These are phyloP conservation scores for Hecatera dysodea DNA, from an alignment of 2,888 invertebrate species.

Conservation along the genomic window DNA sequence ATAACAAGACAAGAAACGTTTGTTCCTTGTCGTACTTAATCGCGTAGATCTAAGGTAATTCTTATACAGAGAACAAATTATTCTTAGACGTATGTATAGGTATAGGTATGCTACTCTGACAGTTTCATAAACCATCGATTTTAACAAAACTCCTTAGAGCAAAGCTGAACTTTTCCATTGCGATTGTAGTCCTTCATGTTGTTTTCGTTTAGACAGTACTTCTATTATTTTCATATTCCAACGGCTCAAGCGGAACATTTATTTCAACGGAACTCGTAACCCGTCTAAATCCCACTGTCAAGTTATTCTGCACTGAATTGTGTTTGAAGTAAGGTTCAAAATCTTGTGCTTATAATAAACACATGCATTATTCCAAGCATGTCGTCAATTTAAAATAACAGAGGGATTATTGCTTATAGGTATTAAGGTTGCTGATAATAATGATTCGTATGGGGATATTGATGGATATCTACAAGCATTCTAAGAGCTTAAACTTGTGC, in stretches of 20 bases:
- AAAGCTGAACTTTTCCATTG: slow-evolving; percentile 10
- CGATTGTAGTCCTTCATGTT: slow-evolving; percentile 13
- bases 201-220: slow-evolving; percentile 45
- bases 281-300: slow-evolving; percentile 17
- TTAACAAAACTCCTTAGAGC: slow-evolving; percentile 16
- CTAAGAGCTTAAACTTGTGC: slow-evolving; percentile 5
- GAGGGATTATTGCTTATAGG: slow-evolving; percentile 58
- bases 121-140: slow-evolving; percentile 16
- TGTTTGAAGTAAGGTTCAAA: slow-evolving; percentile 27
- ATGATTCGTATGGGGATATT: slow-evolving; percentile 36
- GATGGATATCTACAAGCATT: slow-evolving; percentile 29
- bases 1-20: slow-evolving; percentile 21
- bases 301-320: slow-evolving; percentile 37
- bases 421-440: slow-evolving; percentile 48
- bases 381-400: slow-evolving; percentile 56
- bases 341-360: slow-evolving; percentile 21
- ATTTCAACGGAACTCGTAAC: slow-evolving; percentile 65
- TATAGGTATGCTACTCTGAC: neutral
- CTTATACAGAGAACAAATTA: slow-evolving; percentile 7
- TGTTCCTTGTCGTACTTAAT: neutral
- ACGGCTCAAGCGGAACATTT: slow-evolving; percentile 57
- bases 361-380: slow-evolving; percentile 64
- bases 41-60: slow-evolving; percentile 3
- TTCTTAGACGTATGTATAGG: neutral
- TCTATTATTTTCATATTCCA: slow-evolving; percentile 62